These are phyloP conservation scores for Caenorhabditis tropicalis DNA, from an alignment of 1,140 invertebrate species.

Conservation along the genomic window DNA sequence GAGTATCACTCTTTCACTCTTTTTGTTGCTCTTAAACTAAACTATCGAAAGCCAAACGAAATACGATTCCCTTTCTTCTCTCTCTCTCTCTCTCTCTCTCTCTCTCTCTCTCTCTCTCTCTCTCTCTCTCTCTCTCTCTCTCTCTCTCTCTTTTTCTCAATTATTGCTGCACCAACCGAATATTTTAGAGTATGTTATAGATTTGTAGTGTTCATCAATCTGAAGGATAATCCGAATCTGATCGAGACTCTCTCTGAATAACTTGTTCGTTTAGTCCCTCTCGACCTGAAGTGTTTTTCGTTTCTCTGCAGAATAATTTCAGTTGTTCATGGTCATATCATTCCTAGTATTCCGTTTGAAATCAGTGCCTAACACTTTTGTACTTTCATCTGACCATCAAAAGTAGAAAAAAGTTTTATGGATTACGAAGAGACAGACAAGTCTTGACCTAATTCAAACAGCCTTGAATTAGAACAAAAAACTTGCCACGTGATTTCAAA, in stretches of 20 bases:
- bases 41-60: background rate
- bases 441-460: background rate
- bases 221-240: slow-evolving; percentile 14
- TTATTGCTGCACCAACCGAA: background rate
- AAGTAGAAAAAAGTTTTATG: background rate
- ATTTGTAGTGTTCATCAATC: background rate
- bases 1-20: slow-evolving; percentile 16
- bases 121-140: background rate
- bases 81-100: background rate
- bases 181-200: background rate
- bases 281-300: background rate
- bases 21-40: slow-evolving; percentile 35
- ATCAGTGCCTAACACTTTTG: too few species aligned
- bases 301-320: too few species aligned
- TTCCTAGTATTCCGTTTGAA: too few species aligned
- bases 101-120: background rate
- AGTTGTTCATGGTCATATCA: too few species aligned
- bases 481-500: background rate
- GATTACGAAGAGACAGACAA: background rate
- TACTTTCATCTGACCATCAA: too few species aligned
- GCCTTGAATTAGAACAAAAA: background rate
- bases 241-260: background rate
- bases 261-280: background rate
- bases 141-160: background rate
- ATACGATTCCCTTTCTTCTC: background rate